Conservation (phyloP, 2,797 vertebrate genomes). For the Fundulus diaphanus region DNA sequence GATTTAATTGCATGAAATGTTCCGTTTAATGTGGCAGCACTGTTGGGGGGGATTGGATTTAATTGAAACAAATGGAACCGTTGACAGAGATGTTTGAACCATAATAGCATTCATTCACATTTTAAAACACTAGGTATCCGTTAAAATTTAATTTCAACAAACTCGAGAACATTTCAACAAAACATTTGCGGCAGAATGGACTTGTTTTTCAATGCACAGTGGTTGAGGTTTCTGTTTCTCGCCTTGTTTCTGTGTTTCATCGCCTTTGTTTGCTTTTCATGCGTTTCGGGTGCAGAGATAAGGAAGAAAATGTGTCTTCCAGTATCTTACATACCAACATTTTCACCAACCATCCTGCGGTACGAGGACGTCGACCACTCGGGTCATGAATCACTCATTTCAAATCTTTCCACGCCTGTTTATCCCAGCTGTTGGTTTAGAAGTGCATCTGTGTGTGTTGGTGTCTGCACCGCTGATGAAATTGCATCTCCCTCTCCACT, state of each 20-base stretch:
- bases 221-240: conserved; percentile 28
- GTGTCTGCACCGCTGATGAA: conserved; percentile 52
- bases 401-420: conserved; percentile 33
- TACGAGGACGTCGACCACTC: conserved; percentile 25
- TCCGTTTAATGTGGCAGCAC: not conserved
- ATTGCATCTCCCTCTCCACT: conserved; percentile 45
- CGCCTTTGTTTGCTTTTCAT: conserved; percentile 22
- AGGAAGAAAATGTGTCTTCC: conserved; percentile 20
- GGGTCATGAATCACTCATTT: conserved; percentile 43
- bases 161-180: no score
- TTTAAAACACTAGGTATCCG: not conserved
- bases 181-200: not conserved
- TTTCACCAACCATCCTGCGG: conserved; percentile 21
- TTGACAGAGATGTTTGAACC: not conserved
- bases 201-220: conserved; percentile 25
- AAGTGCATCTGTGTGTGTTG: conserved; percentile 22
- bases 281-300: conserved; percentile 9
- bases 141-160: not conserved
- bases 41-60: not conserved
- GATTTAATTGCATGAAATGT: no score
- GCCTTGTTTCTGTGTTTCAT: no score
- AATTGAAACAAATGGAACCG: conserved; percentile 29
- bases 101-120: not conserved
- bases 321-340: conserved; percentile 11
- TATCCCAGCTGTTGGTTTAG: conserved; percentile 29